Conservation (phyloP, 1,140 invertebrate genomes). For the Cepaea nemoralis region DNA sequence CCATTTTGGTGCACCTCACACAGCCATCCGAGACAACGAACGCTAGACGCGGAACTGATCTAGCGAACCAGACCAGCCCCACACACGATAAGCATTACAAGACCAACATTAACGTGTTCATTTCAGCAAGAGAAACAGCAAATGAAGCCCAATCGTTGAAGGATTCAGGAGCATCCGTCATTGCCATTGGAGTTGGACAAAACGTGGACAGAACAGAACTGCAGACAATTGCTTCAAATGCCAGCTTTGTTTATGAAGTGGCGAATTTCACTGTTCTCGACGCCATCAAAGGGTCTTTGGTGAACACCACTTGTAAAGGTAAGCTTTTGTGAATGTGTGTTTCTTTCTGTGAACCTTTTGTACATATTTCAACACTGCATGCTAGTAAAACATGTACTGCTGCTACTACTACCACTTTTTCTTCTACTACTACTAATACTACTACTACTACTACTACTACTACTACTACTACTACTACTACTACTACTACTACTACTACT, state of each 20-base stretch:
- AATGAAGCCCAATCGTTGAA: neutral
- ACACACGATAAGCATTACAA: too few relatives aligned
- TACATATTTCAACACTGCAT: too few relatives aligned
- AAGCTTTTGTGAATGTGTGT: neutral
- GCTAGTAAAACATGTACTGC: neutral
- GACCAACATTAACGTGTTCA: too few relatives aligned
- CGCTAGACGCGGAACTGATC: too few relatives aligned
- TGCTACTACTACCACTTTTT: neutral
- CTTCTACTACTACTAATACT: neutral
- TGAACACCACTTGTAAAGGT: neutral
- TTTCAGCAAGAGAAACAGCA: neutral
- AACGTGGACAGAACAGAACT: neutral
- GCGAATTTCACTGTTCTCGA: neutral
- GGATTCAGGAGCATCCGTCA: neutral
- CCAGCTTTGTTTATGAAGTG: neutral
- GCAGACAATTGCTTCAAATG: neutral
- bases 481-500: neutral
- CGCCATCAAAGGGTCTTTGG: neutral
- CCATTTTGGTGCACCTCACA: too few relatives aligned
- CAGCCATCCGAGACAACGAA: too few relatives aligned
- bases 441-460: neutral
- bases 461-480: neutral
- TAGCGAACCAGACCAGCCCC: too few relatives aligned
- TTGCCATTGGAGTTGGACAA: neutral
- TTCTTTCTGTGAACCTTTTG: too few relatives aligned